Percentiles rank a stretch among this genome's conserved stretches.
Evolutionary conservation across 2,797 vertebrate genomes (phyloP).

Genomic region (Melanotaenia trifasciata): DNA sequence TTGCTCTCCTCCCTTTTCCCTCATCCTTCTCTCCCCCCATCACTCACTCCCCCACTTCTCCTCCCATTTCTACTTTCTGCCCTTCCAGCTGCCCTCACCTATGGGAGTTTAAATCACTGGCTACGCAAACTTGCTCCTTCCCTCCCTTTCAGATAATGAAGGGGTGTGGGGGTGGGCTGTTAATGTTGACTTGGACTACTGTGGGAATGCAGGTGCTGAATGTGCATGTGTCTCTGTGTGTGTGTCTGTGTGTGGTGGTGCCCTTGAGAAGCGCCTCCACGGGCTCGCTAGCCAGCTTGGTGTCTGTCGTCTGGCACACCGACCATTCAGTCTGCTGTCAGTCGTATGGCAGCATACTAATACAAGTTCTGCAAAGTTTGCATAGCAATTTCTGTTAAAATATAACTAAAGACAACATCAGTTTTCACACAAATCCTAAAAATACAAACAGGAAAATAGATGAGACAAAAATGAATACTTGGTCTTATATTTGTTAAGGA

Average conservation of each 20-base stretch:
- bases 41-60: slow-evolving; percentile 40
- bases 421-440: not conserved
- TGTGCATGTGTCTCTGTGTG: slow-evolving; percentile 6
- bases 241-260: slow-evolving; percentile 21
- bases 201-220: slow-evolving; percentile 74
- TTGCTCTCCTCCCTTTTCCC: slow-evolving; percentile 48
- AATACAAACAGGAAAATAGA: too few relatives aligned
- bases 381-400: slow-evolving; percentile 25
- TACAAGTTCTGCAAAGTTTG: slow-evolving; percentile 52
- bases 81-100: slow-evolving; percentile 51
- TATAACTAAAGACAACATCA: not conserved
- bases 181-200: slow-evolving; percentile 65
- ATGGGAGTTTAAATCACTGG: slow-evolving; percentile 64
- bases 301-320: slow-evolving; percentile 55
- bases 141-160: slow-evolving; percentile 47
- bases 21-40: slow-evolving; percentile 34
- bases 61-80: slow-evolving; percentile 51
- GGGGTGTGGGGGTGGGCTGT: slow-evolving; percentile 35
- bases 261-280: slow-evolving; percentile 18
- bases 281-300: slow-evolving; percentile 3
- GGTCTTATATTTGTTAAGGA: too few relatives aligned
- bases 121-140: slow-evolving; percentile 28
- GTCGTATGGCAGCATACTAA: slow-evolving; percentile 25
- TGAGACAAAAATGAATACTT: too few relatives aligned
- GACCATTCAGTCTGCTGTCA: slow-evolving; percentile 27